Evolutionary conservation across 2,113 vertebrate species (phyloP).

Genomic region (Chaetura pelagica): DNA sequence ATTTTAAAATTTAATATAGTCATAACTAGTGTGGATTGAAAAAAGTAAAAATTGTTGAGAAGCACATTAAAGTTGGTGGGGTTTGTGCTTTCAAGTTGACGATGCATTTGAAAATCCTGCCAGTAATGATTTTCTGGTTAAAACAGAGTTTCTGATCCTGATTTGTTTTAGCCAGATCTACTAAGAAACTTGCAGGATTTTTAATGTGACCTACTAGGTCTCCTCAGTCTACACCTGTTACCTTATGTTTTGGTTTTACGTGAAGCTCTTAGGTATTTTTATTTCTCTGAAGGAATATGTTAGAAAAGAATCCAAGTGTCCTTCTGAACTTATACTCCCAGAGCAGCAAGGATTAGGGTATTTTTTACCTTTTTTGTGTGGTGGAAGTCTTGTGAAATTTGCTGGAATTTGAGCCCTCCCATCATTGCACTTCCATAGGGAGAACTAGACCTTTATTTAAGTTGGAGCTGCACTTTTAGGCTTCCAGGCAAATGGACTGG

Average conservation of each 20-base stretch:
- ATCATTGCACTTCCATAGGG: neutral
- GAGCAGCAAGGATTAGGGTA: neutral
- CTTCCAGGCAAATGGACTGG: neutral
- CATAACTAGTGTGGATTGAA: neutral
- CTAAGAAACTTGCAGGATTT: neutral
- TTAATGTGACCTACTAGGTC: neutral
- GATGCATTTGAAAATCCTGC: constrained; percentile 7
- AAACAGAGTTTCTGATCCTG: neutral
- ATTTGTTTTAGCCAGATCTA: neutral
- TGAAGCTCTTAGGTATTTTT: neutral
- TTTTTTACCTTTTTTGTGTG: neutral
- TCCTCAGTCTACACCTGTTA: neutral
- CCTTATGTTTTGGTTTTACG: neutral
- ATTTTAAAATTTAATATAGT: neutral
- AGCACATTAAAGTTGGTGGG: neutral
- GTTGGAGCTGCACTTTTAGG: neutral
- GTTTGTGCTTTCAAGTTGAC: neutral
- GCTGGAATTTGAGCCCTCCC: neutral
- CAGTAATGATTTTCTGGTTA: neutral
- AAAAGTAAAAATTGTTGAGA: neutral
- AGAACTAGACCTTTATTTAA: neutral
- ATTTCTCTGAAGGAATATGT: neutral
- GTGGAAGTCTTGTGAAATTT: constrained; percentile 8
- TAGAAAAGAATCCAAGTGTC: neutral
- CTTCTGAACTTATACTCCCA: neutral